phyloP scores from a whole-genome alignment of 2,797 vertebrate genomes.

The Peromyscus attwateri region DNA sequence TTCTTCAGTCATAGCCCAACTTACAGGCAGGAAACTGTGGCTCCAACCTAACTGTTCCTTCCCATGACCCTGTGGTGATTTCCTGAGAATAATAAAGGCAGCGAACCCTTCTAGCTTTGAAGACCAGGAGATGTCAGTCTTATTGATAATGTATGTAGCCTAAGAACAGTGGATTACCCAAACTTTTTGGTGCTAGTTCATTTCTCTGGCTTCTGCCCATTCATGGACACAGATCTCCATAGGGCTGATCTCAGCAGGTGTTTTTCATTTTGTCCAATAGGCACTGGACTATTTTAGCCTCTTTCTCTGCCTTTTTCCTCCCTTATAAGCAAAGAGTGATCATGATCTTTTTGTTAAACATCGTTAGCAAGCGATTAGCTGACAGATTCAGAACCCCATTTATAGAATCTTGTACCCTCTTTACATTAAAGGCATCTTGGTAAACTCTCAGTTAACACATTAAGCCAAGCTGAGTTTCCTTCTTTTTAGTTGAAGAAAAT shows the following conservation, averaged over 20 bases:
- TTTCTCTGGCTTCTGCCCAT: background rate
- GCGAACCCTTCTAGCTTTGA: background rate
- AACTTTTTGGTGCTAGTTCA: background rate
- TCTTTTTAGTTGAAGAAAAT: constrained; percentile 47
- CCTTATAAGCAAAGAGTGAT: background rate
- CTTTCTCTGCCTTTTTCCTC: background rate
- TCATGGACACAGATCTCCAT: background rate
- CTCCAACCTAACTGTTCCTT: background rate
- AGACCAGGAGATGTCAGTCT: background rate
- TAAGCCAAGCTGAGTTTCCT: constrained; percentile 25
- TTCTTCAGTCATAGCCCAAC: background rate
- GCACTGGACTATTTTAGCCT: constrained; percentile 25
- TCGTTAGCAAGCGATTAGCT: background rate
- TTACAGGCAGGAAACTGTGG: background rate
- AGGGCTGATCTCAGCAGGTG: background rate
- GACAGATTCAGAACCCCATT: background rate
- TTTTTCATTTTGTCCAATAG: background rate
- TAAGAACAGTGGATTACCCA: background rate
- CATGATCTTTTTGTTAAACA: constrained; percentile 35
- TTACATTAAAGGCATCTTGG: constrained; percentile 19
- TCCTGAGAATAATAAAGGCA: background rate
- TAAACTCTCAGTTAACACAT: background rate
- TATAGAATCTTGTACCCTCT: background rate
- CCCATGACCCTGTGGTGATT: background rate
- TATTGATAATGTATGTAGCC: background rate